Evolutionary conservation across 1,140 invertebrate genomes (phyloP), one percentile per base, ranked within the genome.

Genomic region (Drosophila orena): DNA sequence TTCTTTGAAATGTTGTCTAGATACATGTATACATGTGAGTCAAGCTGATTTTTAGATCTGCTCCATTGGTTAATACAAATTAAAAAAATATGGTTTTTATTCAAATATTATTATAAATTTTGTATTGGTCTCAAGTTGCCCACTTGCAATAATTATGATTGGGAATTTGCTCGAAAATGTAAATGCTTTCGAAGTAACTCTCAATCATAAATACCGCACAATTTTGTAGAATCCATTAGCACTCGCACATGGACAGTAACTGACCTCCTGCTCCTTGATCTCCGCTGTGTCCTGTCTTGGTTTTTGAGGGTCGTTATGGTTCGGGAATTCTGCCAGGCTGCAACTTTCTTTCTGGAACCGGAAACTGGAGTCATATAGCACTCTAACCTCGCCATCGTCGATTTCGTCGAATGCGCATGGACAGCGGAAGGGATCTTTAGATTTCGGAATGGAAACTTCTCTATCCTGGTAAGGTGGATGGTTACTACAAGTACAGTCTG

Each of bases 131-230:
- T 34, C 5, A 35, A n/a, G 30, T 22, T 3, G 8, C 44, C 4
- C 2, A 68, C 46, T 68, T 66, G 35, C 1, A 38, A 38, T 27
- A 65, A n/a, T n/a, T 68, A 65, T 65, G 64, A 68, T 68, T 68
- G 37, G 22, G 44, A 68, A 50, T 30, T 50, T 50, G 6, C 11
- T 24, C 64, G 43, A 64, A 66, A 52, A 22, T 47, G 0, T 8
- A 15, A 7, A 2, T 4, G 7, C 20, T 52, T 68, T 65, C 24
- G 34, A n/a, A 35, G 38, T 52, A 65, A 52, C 22, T 52, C 64
- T 42, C 46, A 68, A 52, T 68, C 59, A 68, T 65, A 64, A 8
- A 22, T 68, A 65, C 62, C 38, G 44, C n/a, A 50, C 27, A 68
- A 68, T 68, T 66, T 68, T 52, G 8, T 52, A 68, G 46, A 64